Base-by-base conservation (phyloP, 1,140 invertebrate species). In the Trichogramma pretiosum region DNA sequence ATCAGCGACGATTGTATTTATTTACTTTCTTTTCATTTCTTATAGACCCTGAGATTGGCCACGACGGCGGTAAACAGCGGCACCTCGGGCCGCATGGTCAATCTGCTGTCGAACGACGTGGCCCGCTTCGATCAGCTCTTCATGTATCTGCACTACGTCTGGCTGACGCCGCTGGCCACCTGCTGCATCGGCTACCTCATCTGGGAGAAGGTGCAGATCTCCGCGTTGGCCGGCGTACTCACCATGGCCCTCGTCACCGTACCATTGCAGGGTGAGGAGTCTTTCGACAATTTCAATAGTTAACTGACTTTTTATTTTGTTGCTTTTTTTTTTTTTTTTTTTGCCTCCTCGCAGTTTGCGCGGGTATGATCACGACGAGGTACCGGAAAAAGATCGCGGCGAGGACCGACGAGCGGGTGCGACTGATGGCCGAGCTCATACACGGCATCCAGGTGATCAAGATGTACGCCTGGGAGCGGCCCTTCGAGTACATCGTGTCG, bases 41-140 rank as follows among this genome's bases (percentile, higher is more conserved):
- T 17, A 8, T 16, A 68, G 66, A 59, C 68, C 23, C 39, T 70
- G 40, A 58, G 61, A 13, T 48, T 74, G 36, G 72, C 69, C 33
- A 60, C 59, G 42, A 63, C 60, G 5, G 70, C 80, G 2, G 55
- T 81, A n/a, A 68, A 66, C 13, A 61, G 73, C 48, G 78, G 77
- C 1, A 85, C 88, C 1, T 79, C 80, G 16, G 89, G 89, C 1
- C 87, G 89, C 67, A 82, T 91, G 46, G 81, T 93, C 22, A 92
- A 93, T 59, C 63, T 93, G 1, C 75, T 94, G 59, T 87, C 89
- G 9, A 93, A 90, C 55, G 88, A 91, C 55, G 72, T 82, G 4
- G 75, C 73, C 38, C 70, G 78, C 51, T 75, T 76, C 44, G 74
- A 76, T 46, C 54, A 55, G 17, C 24, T 67, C 0, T 70, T 73